Evolutionary conservation across 2,888 invertebrate genomes (phyloP).

Genomic region (Branchipolynoe longqiensis): DNA sequence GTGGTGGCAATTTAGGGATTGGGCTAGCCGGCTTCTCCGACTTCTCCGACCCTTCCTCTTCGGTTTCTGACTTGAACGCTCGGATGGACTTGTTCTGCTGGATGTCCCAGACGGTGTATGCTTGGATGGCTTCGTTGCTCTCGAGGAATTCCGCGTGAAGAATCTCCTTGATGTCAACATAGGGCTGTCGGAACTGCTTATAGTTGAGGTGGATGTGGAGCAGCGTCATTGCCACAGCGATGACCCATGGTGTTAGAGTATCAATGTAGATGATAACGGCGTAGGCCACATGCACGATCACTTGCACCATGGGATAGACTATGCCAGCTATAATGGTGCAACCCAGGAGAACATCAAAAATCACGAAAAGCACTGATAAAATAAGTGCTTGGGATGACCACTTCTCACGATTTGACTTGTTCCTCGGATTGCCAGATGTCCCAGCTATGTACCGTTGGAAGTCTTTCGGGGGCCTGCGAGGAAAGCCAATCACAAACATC

Average conservation of each 20-base stretch:
- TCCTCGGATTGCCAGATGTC: not conserved
- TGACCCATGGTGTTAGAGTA: conserved; percentile 12
- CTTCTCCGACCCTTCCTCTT: not conserved
- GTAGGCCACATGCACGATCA: conserved; percentile 11
- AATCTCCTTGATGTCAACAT: conserved; percentile 38
- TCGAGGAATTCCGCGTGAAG: conserved; percentile 34
- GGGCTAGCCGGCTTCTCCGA: conserved; percentile 1
- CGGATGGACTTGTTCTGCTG: conserved; percentile 17
- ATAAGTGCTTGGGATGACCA: not conserved
- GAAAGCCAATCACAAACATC: conserved; percentile 36
- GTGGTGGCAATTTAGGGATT: conserved; percentile 17
- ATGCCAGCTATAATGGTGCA: not conserved
- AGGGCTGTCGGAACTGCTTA: conserved; percentile 19
- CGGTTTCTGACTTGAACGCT: conserved; percentile 40
- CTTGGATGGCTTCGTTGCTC: conserved; percentile 14
- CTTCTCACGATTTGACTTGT: not conserved
- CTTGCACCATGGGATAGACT: conserved; percentile 34
- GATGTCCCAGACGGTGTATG: conserved; percentile 37
- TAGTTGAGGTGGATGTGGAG: conserved; percentile 8
- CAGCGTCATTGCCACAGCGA: not conserved
- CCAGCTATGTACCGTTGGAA: conserved; percentile 15
- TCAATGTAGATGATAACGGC: conserved; percentile 48
- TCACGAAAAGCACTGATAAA: not conserved
- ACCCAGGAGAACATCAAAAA: not conserved
- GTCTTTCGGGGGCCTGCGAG: conserved; percentile 32